Evolutionary conservation across 2,888 invertebrate genomes (phyloP).

Genomic region (Drosophila kambysellisi): DNA sequence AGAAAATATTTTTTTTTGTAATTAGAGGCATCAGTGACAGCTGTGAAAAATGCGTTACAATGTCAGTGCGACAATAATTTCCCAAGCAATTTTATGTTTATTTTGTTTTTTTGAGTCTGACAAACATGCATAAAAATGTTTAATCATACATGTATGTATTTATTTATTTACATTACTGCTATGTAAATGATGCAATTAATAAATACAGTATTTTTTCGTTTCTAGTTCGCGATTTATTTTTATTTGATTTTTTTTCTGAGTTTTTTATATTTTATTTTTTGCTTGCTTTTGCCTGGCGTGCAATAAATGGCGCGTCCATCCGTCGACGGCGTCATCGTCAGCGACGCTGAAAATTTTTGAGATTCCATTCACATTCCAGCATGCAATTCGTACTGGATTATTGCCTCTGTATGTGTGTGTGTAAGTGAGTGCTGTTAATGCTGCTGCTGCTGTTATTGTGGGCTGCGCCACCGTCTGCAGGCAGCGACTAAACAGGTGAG

Average conservation of each 20-base stretch:
- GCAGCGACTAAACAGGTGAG: slow-evolving; percentile 76
- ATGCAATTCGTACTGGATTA: slow-evolving; percentile 82
- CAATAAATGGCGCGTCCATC: slow-evolving; percentile 53
- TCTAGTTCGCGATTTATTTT: slow-evolving; percentile 39
- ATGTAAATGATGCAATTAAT: slow-evolving; percentile 62
- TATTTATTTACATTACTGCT: slow-evolving; percentile 14
- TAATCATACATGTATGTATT: background rate
- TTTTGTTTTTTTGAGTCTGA: slow-evolving; percentile 37
- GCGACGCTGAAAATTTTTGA: slow-evolving; percentile 82
- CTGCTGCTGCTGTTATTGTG: slow-evolving; percentile 45
- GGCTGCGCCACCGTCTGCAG: slow-evolving; percentile 49
- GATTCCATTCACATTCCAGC: slow-evolving; percentile 85
- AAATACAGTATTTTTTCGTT: slow-evolving; percentile 27
- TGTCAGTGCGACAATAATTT: slow-evolving; percentile 76
- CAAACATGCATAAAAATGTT: background rate
- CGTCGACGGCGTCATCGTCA: slow-evolving; percentile 74
- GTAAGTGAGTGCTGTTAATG: slow-evolving; percentile 40
- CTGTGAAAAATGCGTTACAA: slow-evolving; percentile 61
- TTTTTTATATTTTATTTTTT: slow-evolving; percentile 16
- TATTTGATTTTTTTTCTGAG: slow-evolving; percentile 2
- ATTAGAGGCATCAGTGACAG: slow-evolving; percentile 66
- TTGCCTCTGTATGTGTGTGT: slow-evolving; percentile 27
- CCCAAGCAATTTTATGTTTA: slow-evolving; percentile 59
- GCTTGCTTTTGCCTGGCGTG: slow-evolving; percentile 42
- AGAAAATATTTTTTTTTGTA: slow-evolving; percentile 48